Percentiles rank a stretch among this genome's conserved stretches.
phyloP scores from a whole-genome alignment of 2,888 invertebrate species.

The Polyploca ridens region DNA sequence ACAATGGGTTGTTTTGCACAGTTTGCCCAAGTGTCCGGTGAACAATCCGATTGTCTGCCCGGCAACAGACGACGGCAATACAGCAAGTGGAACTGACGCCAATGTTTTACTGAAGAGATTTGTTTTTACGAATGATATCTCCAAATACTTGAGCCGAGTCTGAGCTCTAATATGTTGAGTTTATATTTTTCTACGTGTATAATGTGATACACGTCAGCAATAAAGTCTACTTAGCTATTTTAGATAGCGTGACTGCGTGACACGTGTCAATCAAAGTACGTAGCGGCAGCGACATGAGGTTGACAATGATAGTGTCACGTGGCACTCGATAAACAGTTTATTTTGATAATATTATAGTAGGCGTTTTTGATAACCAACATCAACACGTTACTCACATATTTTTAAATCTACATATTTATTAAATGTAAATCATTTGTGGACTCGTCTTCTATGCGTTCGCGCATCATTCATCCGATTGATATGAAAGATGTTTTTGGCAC shows the following conservation, averaged over 20 bases:
- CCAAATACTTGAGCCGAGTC: not conserved
- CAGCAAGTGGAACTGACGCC: not conserved
- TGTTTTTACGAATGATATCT: not conserved
- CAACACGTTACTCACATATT: not conserved
- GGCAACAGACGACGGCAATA: conserved; percentile 6
- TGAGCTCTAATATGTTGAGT: not conserved
- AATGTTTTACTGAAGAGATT: not conserved
- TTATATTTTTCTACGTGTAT: not conserved
- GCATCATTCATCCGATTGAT: too few species aligned
- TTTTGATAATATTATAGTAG: not conserved
- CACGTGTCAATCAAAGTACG: conserved; percentile 1
- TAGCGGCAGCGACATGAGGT: not conserved
- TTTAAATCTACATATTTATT: not conserved
- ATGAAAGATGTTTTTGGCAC: too few species aligned
- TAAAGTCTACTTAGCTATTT: not conserved
- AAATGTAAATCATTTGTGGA: too few species aligned
- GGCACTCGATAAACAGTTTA: conserved; percentile 4
- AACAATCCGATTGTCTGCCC: conserved; percentile 42
- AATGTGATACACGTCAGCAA: not conserved
- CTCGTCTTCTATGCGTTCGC: too few species aligned
- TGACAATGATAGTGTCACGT: conserved; percentile 21
- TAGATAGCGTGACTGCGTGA: not conserved
- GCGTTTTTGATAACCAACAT: not conserved
- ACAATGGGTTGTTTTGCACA: conserved; percentile 64
- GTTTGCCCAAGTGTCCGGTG: conserved; percentile 64